These are phyloP conservation scores for Drosophila histrio DNA, from an alignment of 2,888 invertebrate genomes.

Conservation along the genomic window DNA sequence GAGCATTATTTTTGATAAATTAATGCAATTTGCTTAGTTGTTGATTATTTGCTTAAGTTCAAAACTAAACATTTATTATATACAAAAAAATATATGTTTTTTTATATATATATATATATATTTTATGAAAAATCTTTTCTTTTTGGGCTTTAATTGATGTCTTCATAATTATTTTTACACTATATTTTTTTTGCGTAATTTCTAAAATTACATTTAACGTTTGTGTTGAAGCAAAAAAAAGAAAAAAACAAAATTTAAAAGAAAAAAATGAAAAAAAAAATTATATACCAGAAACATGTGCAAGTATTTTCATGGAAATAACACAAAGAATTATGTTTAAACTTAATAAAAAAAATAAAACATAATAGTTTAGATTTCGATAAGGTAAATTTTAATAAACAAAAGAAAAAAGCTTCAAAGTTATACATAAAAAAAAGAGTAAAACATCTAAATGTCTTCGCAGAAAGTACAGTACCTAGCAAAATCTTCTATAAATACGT, in stretches of 20 bases:
- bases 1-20: conserved; percentile 36
- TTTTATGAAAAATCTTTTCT: no score
- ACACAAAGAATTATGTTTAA: conserved; percentile 63
- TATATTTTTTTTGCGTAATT: conserved; percentile 60
- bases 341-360: conserved; percentile 20
- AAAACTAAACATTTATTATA: conserved; percentile 26
- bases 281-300: conserved; percentile 54
- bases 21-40: conserved; percentile 60
- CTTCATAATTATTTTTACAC: conserved; percentile 45
- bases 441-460: conserved; percentile 62
- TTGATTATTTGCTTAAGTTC: conserved; percentile 75
- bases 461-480: conserved; percentile 60
- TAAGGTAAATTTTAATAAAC: conserved; percentile 41
- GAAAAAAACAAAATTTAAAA: conserved; percentile 1
- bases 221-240: conserved; percentile 22
- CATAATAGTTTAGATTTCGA: conserved; percentile 35
- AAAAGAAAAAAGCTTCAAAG: conserved; percentile 27
- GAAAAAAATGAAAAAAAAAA: conserved; percentile 25
- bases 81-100: conserved; percentile 19
- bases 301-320: conserved; percentile 78
- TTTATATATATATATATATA: no score
- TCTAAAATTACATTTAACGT: conserved; percentile 58
- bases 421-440: conserved; percentile 11
- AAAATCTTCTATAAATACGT: conserved; percentile 53
- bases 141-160: conserved; percentile 61